A percentile compares a stretch with the other conserved stretches of the same genome.
phyloP scores from a whole-genome alignment of 1,140 invertebrate genomes.

The Agrypnia vestita region DNA sequence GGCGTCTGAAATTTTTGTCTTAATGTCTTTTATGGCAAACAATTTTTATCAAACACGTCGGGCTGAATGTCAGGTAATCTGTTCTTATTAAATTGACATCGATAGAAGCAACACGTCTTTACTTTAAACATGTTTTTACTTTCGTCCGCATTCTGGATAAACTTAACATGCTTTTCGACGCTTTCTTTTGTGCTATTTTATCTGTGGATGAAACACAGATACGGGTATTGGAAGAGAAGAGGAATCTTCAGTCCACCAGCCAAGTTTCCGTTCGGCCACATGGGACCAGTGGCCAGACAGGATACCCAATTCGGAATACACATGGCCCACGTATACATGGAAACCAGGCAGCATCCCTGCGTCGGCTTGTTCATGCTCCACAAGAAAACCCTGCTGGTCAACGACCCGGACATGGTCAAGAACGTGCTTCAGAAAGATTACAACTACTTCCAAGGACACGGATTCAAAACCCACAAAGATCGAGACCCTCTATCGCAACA shows the following conservation, averaged over 20 bases:
- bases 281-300: slow-evolving; percentile 59
- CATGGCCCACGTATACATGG: slow-evolving; percentile 33
- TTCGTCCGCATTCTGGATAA: no score
- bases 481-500: slow-evolving; percentile 71
- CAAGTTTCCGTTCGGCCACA: slow-evolving; percentile 70
- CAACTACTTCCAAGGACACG: slow-evolving; percentile 65
- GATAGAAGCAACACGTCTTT: no score
- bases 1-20: no score
- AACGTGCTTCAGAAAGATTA: slow-evolving; percentile 76
- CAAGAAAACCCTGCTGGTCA: slow-evolving; percentile 70
- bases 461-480: slow-evolving; percentile 67
- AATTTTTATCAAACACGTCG: no score
- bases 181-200: slow-evolving; percentile 1
- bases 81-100: no score
- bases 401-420: slow-evolving; percentile 65
- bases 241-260: slow-evolving; percentile 67
- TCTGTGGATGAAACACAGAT: slow-evolving; percentile 36
- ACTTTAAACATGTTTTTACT: no score
- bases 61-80: no score
- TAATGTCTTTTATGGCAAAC: no score
- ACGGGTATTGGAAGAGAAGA: slow-evolving; percentile 67
- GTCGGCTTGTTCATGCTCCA: slow-evolving; percentile 64
- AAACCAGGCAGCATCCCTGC: slow-evolving; percentile 34
- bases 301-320: slow-evolving; percentile 15
- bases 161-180: no score